Conservation (phyloP, 64 coral and sea anemone species). For the Orbicella faveolata region DNA sequence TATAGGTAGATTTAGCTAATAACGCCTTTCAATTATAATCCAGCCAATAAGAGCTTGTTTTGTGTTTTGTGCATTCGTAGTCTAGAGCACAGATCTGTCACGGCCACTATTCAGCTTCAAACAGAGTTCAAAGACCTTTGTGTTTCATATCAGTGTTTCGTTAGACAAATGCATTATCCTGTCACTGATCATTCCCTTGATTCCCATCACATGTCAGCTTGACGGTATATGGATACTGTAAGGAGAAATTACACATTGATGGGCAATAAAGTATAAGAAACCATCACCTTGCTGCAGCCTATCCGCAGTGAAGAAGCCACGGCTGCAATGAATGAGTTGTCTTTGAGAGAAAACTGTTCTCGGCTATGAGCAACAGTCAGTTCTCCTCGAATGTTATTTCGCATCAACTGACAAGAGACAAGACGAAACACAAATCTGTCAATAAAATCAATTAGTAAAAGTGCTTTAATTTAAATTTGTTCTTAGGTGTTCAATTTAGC, state of each 20-base stretch:
- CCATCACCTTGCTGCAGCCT: slow-evolving; percentile 68
- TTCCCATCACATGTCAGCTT: too few relatives aligned
- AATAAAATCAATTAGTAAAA: background rate
- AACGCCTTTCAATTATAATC: too few relatives aligned
- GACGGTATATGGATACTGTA: background rate
- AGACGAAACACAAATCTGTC: background rate
- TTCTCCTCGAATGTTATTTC: slow-evolving; percentile 84
- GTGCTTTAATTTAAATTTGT: background rate
- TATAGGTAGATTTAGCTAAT: too few relatives aligned
- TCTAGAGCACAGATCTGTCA: too few relatives aligned
- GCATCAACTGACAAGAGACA: slow-evolving; percentile 65
- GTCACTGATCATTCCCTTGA: too few relatives aligned
- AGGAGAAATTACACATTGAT: background rate
- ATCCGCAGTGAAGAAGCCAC: slow-evolving; percentile 77
- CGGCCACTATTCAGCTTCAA: too few relatives aligned
- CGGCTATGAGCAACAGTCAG: slow-evolving; percentile 81
- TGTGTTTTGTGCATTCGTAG: too few relatives aligned
- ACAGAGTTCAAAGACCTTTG: too few relatives aligned
- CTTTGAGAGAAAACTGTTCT: slow-evolving; percentile 95
- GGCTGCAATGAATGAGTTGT: slow-evolving; percentile 83
- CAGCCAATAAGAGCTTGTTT: too few relatives aligned
- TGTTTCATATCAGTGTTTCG: too few relatives aligned
- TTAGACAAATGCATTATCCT: too few relatives aligned
- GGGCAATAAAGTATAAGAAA: background rate
- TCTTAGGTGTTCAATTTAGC: too few relatives aligned